These are phyloP conservation scores for Drosophila eohydei DNA, from an alignment of 2,888 invertebrate species.

Conservation along the genomic window DNA sequence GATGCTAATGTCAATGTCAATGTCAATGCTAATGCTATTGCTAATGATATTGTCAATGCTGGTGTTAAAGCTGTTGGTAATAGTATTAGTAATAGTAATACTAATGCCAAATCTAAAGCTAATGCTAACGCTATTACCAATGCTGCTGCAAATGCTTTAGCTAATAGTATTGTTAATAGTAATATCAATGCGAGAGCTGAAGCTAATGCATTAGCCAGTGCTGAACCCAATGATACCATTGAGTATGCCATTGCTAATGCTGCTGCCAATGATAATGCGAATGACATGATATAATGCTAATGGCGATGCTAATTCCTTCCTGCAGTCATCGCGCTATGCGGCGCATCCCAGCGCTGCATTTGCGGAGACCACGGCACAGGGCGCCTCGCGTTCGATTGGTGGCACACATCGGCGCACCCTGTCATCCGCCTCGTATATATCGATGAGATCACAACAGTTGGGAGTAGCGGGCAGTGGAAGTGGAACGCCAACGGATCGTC, in stretches of 20 bases:
- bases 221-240: not conserved
- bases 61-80: not conserved
- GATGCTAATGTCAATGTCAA: not conserved
- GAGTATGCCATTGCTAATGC: not conserved
- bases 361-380: slow-evolving; percentile 55
- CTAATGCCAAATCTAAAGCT: too few species aligned
- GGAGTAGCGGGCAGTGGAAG: slow-evolving; percentile 14
- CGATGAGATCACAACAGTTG: slow-evolving; percentile 66
- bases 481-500: slow-evolving; percentile 66
- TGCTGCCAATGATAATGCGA: not conserved
- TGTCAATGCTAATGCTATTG: not conserved
- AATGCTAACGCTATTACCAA: not conserved
- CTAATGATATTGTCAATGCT: not conserved
- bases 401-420: slow-evolving; percentile 72
- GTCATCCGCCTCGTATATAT: slow-evolving; percentile 79
- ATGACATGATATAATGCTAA: not conserved
- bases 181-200: not conserved
- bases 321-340: slow-evolving; percentile 66
- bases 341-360: slow-evolving; percentile 70
- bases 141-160: too few species aligned
- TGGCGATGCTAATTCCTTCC: slow-evolving; percentile 13
- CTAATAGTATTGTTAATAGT: too few species aligned
- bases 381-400: slow-evolving; percentile 34
- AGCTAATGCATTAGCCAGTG: not conserved
- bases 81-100: too few species aligned